Evolutionary conservation across 1,140 invertebrate species (phyloP).

Genomic region (Ips nitidus): DNA sequence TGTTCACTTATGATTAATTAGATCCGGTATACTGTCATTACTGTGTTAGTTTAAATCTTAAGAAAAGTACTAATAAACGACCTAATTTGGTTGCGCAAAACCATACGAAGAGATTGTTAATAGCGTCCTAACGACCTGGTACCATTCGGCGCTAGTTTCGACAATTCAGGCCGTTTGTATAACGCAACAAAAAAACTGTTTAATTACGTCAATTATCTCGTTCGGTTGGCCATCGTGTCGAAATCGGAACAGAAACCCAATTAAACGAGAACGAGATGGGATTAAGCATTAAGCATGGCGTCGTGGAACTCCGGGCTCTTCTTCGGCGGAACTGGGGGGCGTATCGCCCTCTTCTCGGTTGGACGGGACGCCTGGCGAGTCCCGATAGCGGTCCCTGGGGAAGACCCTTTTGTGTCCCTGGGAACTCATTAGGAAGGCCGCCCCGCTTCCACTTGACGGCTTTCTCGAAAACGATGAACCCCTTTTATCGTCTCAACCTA

Average conservation of each 20-base stretch:
- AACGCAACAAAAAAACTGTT: background rate
- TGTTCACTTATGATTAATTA: no score
- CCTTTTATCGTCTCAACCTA: constrained; percentile 7
- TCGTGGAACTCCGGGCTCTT: background rate
- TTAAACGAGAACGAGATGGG: constrained; percentile 3
- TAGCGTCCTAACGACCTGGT: no score
- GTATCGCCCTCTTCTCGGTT: constrained; percentile 11
- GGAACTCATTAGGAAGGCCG: constrained; percentile 21
- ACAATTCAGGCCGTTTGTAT: background rate
- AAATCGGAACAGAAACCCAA: background rate
- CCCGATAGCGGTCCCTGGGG: constrained; percentile 13
- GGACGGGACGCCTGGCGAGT: constrained; percentile 23
- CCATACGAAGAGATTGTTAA: no score
- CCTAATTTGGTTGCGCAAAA: no score
- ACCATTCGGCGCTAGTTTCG: no score
- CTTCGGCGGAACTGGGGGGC: constrained; percentile 19
- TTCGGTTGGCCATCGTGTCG: no score
- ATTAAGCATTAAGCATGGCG: constrained; percentile 7
- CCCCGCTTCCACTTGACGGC: constrained; percentile 9
- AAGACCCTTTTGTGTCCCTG: constrained; percentile 1
- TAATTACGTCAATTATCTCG: no score
- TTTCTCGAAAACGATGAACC: constrained; percentile 15
- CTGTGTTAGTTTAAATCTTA: no score
- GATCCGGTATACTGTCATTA: no score
- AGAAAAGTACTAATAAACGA: no score